Evolutionary conservation across 2,113 vertebrate species (phyloP).

Genomic region (Eurypyga helias): DNA sequence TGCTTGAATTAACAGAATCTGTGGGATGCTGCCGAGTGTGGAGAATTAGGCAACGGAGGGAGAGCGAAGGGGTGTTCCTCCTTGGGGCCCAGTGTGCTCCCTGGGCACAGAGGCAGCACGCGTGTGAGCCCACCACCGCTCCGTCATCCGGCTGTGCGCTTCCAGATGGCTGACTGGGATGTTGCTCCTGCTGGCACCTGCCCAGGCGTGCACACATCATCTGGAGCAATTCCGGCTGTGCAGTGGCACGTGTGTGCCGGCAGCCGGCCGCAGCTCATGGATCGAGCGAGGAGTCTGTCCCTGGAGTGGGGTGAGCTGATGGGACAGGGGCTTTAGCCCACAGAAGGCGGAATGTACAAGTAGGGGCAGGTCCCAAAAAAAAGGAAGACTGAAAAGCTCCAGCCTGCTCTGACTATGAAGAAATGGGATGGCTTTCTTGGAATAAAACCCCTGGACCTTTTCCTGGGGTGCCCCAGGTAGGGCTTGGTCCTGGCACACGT

Average conservation of each 20-base stretch:
- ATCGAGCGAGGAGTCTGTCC: not conserved
- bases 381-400: not conserved
- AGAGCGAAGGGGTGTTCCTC: rapidly evolving
- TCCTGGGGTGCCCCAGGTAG: not conserved
- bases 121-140: rapidly evolving
- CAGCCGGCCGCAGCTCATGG: not conserved
- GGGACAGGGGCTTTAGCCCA: rapidly evolving
- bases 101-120: not conserved
- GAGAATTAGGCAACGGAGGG: not conserved
- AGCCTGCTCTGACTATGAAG: not conserved
- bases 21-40: not conserved
- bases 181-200: not conserved
- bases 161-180: not conserved
- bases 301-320: rapidly evolving
- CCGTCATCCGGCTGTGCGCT: not conserved
- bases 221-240: not conserved
- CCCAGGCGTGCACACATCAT: not conserved
- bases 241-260: not conserved
- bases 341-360: not conserved
- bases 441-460: not conserved
- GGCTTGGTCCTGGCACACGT: not conserved
- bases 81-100: rapidly evolving
- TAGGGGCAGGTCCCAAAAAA: not conserved
- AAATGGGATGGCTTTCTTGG: not conserved
- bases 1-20: not conserved